phyloP scores from a whole-genome alignment of 2,113 vertebrate genomes.

The Chloropsis hardwickii region DNA sequence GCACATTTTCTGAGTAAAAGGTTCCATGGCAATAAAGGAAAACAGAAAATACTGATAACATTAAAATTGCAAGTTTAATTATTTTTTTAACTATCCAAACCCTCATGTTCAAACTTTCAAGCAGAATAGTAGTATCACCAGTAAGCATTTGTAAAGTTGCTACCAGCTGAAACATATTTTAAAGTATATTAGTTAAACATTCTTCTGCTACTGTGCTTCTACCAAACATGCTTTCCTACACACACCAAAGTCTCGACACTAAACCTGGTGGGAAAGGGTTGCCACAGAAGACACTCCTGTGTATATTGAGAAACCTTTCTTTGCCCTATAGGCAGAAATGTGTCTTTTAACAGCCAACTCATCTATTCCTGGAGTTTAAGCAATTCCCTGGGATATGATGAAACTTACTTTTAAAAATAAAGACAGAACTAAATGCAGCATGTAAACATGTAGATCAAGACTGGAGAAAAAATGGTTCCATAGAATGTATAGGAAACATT shows the following conservation, averaged over 20 bases:
- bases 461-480: neutral
- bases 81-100: neutral
- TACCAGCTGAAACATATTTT: neutral
- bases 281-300: neutral
- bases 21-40: neutral
- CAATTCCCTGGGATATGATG: neutral
- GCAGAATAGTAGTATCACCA: neutral
- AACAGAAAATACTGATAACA: neutral
- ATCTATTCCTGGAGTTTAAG: neutral
- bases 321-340: neutral
- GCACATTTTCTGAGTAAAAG: neutral
- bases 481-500: neutral
- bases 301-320: neutral
- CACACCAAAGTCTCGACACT: rapidly evolving
- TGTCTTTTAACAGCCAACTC: neutral
- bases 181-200: neutral
- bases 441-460: neutral
- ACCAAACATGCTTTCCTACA: neutral
- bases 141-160: neutral
- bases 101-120: neutral
- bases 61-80: neutral
- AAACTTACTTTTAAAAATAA: neutral
- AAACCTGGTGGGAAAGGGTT: neutral
- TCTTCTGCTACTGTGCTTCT: neutral
- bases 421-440: neutral